Evolutionary conservation across 2,797 vertebrate species (phyloP).

Genomic region (Aplochiton taeniatus): DNA sequence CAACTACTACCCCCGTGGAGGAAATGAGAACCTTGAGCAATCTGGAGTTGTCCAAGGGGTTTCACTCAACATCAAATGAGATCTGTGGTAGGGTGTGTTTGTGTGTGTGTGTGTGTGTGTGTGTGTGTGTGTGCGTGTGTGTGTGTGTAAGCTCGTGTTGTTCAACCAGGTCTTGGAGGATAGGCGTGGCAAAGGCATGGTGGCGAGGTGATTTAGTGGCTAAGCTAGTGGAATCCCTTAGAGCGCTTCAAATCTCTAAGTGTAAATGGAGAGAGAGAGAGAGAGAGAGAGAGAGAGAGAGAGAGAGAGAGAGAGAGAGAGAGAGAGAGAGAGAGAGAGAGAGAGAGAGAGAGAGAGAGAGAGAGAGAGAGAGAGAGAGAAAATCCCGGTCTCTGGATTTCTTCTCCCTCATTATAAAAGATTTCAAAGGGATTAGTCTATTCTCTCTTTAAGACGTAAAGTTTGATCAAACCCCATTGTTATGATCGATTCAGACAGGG

Average conservation of each 20-base stretch:
- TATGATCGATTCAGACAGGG: slow-evolving; percentile 50
- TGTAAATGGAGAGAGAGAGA: slow-evolving; percentile 51
- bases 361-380: slow-evolving; percentile 52
- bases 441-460: slow-evolving; percentile 71
- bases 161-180: slow-evolving; percentile 66
- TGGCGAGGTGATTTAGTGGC: slow-evolving; percentile 74
- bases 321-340: slow-evolving; percentile 59
- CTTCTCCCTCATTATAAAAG: slow-evolving; percentile 75
- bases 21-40: slow-evolving; percentile 70
- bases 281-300: slow-evolving; percentile 50
- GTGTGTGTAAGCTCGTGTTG: slow-evolving; percentile 19
- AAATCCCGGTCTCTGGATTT: slow-evolving; percentile 70
- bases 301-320: slow-evolving; percentile 61
- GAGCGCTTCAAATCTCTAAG: slow-evolving; percentile 78
- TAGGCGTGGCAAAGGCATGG: slow-evolving; percentile 57
- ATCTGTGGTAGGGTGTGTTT: slow-evolving; percentile 27
- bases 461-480: slow-evolving; percentile 74
- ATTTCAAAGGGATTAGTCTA: slow-evolving; percentile 76
- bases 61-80: slow-evolving; percentile 71
- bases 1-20: slow-evolving; percentile 59
- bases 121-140: slow-evolving; percentile 24
- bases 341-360: slow-evolving; percentile 50
- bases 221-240: slow-evolving; percentile 74
- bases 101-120: not conserved
- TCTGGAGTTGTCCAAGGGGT: slow-evolving; percentile 58